Evolutionary conservation across 2,797 vertebrate genomes (phyloP).

Genomic region (Phoeniculus purpureus): DNA sequence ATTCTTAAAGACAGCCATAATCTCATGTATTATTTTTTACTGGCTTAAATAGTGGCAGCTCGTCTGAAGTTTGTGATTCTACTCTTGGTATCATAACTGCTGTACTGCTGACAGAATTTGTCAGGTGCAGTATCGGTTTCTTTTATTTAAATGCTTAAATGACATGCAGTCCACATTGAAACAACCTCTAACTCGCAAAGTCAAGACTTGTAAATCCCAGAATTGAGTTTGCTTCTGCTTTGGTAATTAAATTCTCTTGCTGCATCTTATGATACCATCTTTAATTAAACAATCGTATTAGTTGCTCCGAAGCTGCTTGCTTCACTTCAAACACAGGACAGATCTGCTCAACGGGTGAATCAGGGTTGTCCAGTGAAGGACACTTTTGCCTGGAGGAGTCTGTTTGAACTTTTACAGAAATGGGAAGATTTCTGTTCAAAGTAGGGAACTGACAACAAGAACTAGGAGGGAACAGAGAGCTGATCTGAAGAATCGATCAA

Average conservation of each 20-base stretch:
- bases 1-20: background rate
- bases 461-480: background rate
- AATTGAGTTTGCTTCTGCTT: background rate
- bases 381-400: background rate
- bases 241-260: conserved; percentile 35
- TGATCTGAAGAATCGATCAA: background rate
- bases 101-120: background rate
- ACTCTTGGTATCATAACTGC: background rate
- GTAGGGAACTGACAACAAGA: background rate
- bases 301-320: conserved; percentile 12
- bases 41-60: background rate
- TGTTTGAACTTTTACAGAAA: background rate
- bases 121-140: background rate
- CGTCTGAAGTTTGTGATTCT: background rate
- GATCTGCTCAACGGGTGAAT: background rate
- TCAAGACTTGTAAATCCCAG: background rate
- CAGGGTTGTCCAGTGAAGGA: background rate
- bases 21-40: background rate
- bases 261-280: conserved; percentile 39
- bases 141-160: background rate
- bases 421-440: background rate
- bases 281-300: conserved; percentile 43
- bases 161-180: background rate
- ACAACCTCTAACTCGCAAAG: background rate
- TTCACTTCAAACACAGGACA: background rate